A percentile compares a stretch with the other conserved stretches of the same genome.
Evolutionary conservation across 1,140 invertebrate species (phyloP).

Genomic region (Hestina assimilis): DNA sequence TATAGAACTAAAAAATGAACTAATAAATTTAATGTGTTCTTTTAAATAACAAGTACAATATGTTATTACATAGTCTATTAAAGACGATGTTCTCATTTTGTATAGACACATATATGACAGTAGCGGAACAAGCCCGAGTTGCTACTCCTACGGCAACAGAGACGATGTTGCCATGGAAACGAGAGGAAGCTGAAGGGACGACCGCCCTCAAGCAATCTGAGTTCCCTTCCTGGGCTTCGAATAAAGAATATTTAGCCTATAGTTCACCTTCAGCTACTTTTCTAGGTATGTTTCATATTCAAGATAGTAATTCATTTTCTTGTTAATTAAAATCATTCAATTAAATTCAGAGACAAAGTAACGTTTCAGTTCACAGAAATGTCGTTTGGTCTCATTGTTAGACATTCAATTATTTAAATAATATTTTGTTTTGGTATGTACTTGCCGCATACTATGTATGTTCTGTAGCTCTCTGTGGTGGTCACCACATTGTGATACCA

Average conservation of each 20-base stretch:
- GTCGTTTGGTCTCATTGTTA: too few relatives aligned
- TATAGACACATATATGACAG: slow-evolving; percentile 63
- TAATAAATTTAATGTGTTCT: too few relatives aligned
- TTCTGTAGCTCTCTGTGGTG: not conserved
- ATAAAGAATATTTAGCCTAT: slow-evolving; percentile 95
- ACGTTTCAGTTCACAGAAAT: not conserved
- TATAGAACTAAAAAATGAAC: too few relatives aligned
- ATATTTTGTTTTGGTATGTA: not conserved
- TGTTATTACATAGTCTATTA: too few relatives aligned
- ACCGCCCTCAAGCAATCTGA: slow-evolving; percentile 90
- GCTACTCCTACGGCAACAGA: slow-evolving; percentile 91
- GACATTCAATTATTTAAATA: not conserved
- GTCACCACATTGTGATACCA: too few relatives aligned
- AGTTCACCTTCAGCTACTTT: slow-evolving; percentile 94
- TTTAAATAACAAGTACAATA: too few relatives aligned
- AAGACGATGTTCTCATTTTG: not conserved
- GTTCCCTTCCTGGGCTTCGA: slow-evolving; percentile 94
- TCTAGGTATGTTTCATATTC: slow-evolving; percentile 82
- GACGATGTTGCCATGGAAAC: slow-evolving; percentile 93
- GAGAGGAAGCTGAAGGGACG: slow-evolving; percentile 84
- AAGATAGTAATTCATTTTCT: not conserved
- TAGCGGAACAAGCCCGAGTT: slow-evolving; percentile 82
- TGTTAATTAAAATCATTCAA: not conserved
- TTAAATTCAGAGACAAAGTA: not conserved
- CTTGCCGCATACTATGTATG: not conserved